These are phyloP conservation scores for Tragelaphus imberbis DNA, from an alignment of 2,113 vertebrate species.

Conservation along the genomic window DNA sequence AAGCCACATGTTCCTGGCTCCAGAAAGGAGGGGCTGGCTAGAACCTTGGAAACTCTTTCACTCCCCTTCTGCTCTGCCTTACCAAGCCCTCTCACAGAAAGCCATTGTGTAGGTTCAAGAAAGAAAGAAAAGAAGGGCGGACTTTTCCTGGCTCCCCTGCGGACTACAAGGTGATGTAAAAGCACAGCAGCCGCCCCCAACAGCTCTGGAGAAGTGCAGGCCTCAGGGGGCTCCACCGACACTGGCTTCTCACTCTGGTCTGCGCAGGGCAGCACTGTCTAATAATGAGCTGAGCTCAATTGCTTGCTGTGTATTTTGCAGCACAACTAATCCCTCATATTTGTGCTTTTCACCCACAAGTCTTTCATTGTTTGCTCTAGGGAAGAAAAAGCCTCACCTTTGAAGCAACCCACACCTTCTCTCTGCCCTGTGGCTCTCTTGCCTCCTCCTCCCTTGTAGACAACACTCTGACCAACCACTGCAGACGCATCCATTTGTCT, in stretches of 20 bases:
- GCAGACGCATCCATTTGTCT: rapidly evolving
- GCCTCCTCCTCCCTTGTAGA: neutral
- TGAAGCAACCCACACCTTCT: conserved; percentile 34
- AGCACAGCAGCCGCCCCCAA: conserved; percentile 39
- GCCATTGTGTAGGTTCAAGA: conserved; percentile 67
- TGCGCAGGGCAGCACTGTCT: conserved; percentile 55
- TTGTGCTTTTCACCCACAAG: conserved; percentile 61
- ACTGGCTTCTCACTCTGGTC: conserved; percentile 17
- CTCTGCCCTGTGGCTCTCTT: neutral
- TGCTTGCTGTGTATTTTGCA: conserved; percentile 46
- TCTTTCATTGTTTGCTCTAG: conserved; percentile 43
- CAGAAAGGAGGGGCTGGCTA: conserved; percentile 28
- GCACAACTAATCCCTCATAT: conserved; percentile 57
- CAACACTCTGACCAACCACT: neutral
- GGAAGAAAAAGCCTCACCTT: conserved; percentile 36
- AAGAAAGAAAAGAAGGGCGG: conserved; percentile 63
- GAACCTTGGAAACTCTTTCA: conserved; percentile 19
- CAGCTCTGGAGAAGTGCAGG: conserved; percentile 51
- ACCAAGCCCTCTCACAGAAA: conserved; percentile 57
- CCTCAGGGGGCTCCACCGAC: conserved; percentile 63
- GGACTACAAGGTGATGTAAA: conserved; percentile 54
- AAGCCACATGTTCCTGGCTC: conserved; percentile 23
- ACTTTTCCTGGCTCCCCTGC: conserved; percentile 54
- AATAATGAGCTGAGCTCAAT: conserved; percentile 50
- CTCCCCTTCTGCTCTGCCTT: conserved; percentile 54